A percentile compares a stretch with the other conserved stretches of the same genome.
Conservation (phyloP, 2,888 invertebrate species). For the Scaptomyza polygonia region DNA sequence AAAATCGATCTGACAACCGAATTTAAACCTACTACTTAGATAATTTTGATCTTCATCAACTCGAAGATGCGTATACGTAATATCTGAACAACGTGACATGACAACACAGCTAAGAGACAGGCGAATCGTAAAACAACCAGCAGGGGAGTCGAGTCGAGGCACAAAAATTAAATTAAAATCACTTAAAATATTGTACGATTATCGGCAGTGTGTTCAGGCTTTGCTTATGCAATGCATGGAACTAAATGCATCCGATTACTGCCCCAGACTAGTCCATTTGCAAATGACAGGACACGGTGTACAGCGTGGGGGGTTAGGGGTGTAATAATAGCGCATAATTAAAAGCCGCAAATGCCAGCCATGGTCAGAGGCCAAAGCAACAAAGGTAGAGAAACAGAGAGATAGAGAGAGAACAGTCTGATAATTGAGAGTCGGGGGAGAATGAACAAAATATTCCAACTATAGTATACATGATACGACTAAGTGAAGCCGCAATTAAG, state of each 20-base stretch:
- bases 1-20: neutral
- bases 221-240: constrained; percentile 18
- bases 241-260: constrained; percentile 48
- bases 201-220: constrained; percentile 32
- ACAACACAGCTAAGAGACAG: no score
- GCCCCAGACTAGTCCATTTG: constrained; percentile 10
- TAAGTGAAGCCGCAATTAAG: constrained; percentile 24
- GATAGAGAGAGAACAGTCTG: neutral
- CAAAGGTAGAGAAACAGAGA: neutral
- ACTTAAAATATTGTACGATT: constrained; percentile 68
- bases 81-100: neutral
- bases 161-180: constrained; percentile 74
- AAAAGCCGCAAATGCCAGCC: constrained; percentile 58
- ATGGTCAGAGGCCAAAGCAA: constrained; percentile 14
- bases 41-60: neutral
- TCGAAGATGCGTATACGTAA: constrained; percentile 22
- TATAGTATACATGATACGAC: constrained; percentile 25
- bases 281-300: constrained; percentile 18
- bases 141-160: constrained; percentile 15
- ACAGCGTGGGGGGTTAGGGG: constrained; percentile 8
- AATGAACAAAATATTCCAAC: neutral
- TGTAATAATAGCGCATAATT: constrained; percentile 73
- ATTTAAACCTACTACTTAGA: neutral
- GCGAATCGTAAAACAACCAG: neutral
- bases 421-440: neutral